Conservation (phyloP, 1,140 invertebrate genomes). For the Caligus rogercresseyi region DNA sequence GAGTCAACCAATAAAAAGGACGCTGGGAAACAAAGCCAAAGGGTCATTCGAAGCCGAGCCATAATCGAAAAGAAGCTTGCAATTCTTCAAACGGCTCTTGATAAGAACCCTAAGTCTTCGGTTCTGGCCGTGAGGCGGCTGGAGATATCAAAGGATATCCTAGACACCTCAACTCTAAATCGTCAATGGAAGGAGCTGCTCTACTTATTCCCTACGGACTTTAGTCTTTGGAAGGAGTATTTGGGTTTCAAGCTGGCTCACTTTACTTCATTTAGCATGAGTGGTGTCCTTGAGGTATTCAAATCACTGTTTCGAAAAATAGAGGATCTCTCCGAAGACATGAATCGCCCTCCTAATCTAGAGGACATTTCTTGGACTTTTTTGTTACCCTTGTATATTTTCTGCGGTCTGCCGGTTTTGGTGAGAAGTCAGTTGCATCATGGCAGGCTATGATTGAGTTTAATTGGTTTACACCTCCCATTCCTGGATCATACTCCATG, state of each 20-base stretch:
- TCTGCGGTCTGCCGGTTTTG: conserved; percentile 30
- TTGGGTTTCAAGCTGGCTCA: conserved; percentile 29
- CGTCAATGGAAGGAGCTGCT: conserved; percentile 32
- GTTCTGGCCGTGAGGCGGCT: conserved; percentile 29
- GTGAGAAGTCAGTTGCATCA: conserved; percentile 32
- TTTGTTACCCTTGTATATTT: conserved; percentile 30
- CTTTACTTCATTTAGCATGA: conserved; percentile 29
- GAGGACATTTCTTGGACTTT: conserved; percentile 27
- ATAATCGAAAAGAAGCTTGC: conserved; percentile 32
- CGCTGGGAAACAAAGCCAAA: conserved; percentile 21
- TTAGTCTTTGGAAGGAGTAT: conserved; percentile 31
- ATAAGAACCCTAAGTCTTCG: conserved; percentile 30
- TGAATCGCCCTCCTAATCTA: conserved; percentile 24
- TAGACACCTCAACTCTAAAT: conserved; percentile 28
- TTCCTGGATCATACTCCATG: conserved; percentile 11
- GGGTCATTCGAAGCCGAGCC: conserved; percentile 21
- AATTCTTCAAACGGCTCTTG: conserved; percentile 33
- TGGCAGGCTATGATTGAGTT: conserved; percentile 35
- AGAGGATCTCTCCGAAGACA: conserved; percentile 23
- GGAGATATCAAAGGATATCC: conserved; percentile 28
- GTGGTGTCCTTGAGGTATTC: conserved; percentile 28
- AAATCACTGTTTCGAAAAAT: conserved; percentile 30
- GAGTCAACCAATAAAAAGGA: conserved; percentile 20
- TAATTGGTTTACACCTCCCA: conserved; percentile 29
- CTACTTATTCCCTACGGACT: conserved; percentile 31